Evolutionary conservation across 2,888 invertebrate species (phyloP), one percentile per base, ranked within the genome.

Genomic region (Neuroscelio doddi): DNA sequence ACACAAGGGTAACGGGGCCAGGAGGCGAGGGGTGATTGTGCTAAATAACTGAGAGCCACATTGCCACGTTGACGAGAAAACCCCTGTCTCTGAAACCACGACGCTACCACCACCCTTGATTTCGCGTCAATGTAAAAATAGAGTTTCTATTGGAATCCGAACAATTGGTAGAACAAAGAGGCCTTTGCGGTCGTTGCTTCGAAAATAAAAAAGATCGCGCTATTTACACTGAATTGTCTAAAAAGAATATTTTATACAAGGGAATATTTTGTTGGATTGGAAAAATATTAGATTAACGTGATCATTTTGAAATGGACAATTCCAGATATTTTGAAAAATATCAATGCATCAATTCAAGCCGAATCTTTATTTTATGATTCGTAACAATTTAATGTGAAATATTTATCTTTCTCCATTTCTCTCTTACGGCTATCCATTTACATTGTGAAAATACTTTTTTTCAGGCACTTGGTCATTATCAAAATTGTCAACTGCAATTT

Each of bases 31-130:
- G 57, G 73, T 59, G 68, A 51, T 64, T 62, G 71, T 68, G 74
- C 73, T 79, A 77, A 79, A 78, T 76, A 75, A 72, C 69, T 69
- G 69, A 63, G 74, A 53, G 61, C 32, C 34, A 58, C 64, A 52
- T 32, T 47, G 61, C 52, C 62, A 45, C 52, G 15, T 51, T 49
- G 63, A 52, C 63, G 47, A 57, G 63, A 57, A 64, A 64, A 61
- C 61, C 52, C 65, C 59, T 46, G 51, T 17, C 49, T 42, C 32
- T 14, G 58, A 30, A 45, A 45, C 42, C 39, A 26, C 49, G 14
- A 51, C 44, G 46, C 63, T 58, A 38, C 56, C 14, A 10, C 9
- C 41, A 16, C 44, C 64, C 45, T 53, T 52, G 38, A 47, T 61
- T 57, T 49, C 57, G 53, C 49, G 59, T 38, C 57, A 46, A 57